These are phyloP conservation scores for Orthonychiurus folsomi DNA, from an alignment of 2,888 invertebrate genomes.

Conservation along the genomic window DNA sequence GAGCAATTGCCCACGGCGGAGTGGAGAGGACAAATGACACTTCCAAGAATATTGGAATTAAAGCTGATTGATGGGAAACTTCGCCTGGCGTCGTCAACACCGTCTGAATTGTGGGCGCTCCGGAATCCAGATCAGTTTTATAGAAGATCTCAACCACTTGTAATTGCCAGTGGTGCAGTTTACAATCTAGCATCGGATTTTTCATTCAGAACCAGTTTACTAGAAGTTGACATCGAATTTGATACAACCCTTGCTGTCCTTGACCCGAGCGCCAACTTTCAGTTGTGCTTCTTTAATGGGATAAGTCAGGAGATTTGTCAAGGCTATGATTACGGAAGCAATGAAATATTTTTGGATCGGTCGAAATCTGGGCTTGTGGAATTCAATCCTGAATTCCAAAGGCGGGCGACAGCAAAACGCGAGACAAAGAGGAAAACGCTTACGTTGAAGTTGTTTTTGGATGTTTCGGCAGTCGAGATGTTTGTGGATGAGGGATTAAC, in stretches of 20 bases:
- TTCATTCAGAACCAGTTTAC: conserved; percentile 14
- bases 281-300: conserved; percentile 17
- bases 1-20: conserved; percentile 22
- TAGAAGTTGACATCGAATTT: conserved; percentile 18
- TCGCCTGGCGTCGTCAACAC: conserved; percentile 11
- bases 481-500: conserved; percentile 33
- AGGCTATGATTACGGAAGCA: conserved; percentile 18
- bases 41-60: conserved; percentile 18
- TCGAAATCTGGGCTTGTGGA: conserved; percentile 20
- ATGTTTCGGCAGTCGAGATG: conserved; percentile 29
- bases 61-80: conserved; percentile 1
- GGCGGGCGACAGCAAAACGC: conserved; percentile 16
- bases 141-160: not conserved
- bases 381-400: conserved; percentile 14
- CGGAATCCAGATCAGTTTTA: not conserved
- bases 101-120: conserved; percentile 11
- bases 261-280: conserved; percentile 7
- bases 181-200: not conserved
- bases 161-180: not conserved
- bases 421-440: conserved; percentile 12
- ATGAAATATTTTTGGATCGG: conserved; percentile 25
- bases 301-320: conserved; percentile 21
- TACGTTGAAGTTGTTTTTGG: conserved; percentile 26
- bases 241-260: conserved; percentile 12
- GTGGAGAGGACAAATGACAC: conserved; percentile 36